Conservation (phyloP, 1,140 invertebrate genomes). For the Acyrthosiphon pisum region DNA sequence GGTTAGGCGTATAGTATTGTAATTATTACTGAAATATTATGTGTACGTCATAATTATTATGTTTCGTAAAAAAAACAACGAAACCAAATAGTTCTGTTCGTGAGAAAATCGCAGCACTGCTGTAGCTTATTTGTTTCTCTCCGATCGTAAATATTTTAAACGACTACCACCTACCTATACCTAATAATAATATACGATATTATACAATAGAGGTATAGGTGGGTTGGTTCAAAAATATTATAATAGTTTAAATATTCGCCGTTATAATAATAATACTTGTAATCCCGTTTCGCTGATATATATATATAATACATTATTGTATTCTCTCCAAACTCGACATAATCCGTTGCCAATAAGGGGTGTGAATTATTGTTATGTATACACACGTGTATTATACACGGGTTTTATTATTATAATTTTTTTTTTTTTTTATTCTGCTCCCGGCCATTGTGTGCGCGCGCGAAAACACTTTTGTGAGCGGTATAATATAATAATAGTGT, state of each 20-base stretch:
- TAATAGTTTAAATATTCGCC: background rate
- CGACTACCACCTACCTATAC: background rate
- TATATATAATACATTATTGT: background rate
- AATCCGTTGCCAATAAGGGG: constrained; percentile 40
- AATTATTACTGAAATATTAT: background rate
- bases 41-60: background rate
- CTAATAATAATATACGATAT: background rate
- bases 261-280: constrained; percentile 40
- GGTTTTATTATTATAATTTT: background rate
- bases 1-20: background rate
- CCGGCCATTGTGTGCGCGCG: background rate
- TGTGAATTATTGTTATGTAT: background rate
- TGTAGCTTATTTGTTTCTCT: background rate
- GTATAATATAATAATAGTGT: background rate
- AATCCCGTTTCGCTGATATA: background rate
- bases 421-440: constrained; percentile 7
- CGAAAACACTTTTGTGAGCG: constrained; percentile 41
- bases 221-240: background rate
- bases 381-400: too few species aligned
- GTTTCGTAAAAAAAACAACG: background rate
- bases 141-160: background rate
- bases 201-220: background rate
- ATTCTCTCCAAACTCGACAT: constrained; percentile 5
- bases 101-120: background rate
- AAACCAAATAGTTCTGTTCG: background rate